Conservation (phyloP, 2,888 invertebrate species). For the Eupeodes latifasciatus region DNA sequence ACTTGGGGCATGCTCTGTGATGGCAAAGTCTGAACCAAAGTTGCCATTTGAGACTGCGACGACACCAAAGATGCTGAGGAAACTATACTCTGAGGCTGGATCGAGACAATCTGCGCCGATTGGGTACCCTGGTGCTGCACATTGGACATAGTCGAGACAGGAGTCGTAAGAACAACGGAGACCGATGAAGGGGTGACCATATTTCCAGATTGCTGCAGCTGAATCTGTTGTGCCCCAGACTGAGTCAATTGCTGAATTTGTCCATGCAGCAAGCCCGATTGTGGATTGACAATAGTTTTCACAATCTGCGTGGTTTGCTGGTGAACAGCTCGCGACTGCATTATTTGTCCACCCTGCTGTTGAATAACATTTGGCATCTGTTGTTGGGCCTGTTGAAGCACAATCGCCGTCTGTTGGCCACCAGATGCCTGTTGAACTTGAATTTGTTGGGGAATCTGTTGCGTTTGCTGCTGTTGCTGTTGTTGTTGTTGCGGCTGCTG, state of each 20-base stretch:
- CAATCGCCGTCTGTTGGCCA: conserved; percentile 80
- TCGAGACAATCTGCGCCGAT: conserved; percentile 82
- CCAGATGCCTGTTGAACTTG: conserved; percentile 39
- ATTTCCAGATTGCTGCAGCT: conserved; percentile 79
- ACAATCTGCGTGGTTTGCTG: conserved; percentile 82
- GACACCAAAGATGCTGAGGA: conserved; percentile 79
- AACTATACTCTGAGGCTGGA: conserved; percentile 81
- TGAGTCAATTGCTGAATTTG: conserved; percentile 85
- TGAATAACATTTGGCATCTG: conserved; percentile 77
- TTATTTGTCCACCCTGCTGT: conserved; percentile 78
- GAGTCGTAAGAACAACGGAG: conserved; percentile 84
- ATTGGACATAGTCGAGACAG: conserved; percentile 82
- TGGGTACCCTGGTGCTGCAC: conserved; percentile 77
- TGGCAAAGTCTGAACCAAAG: conserved; percentile 83
- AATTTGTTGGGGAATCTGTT: conserved; percentile 56
- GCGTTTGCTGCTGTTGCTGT: conserved; percentile 65
- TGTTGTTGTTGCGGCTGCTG: conserved; percentile 72
- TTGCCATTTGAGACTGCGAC: conserved; percentile 78
- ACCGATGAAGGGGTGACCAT: conserved; percentile 81
- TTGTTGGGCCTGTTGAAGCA: conserved; percentile 79
- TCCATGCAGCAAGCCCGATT: conserved; percentile 82
- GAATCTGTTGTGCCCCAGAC: conserved; percentile 80
- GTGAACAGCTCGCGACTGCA: conserved; percentile 80
- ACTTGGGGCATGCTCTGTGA: conserved; percentile 83
- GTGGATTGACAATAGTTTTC: conserved; percentile 83